Evolutionary conservation across 1,140 invertebrate species (phyloP).

Genomic region (Drosophila lacteicornis): DNA sequence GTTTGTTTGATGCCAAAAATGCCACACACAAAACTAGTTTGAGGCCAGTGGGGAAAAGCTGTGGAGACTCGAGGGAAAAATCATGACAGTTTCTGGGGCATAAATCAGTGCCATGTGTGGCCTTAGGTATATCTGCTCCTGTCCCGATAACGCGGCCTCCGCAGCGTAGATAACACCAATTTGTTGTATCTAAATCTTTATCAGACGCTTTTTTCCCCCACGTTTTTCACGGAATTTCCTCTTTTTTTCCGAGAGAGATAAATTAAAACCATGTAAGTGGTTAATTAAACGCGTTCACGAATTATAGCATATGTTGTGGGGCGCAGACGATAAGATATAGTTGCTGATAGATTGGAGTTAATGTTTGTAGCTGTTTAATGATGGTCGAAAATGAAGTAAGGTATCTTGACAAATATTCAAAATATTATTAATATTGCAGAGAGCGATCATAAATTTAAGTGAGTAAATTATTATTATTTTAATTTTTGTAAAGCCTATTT

Average conservation of each 20-base stretch:
- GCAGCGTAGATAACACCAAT: slow-evolving; percentile 48
- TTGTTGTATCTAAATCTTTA: slow-evolving; percentile 56
- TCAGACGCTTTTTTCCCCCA: slow-evolving; percentile 31
- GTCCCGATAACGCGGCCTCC: slow-evolving; percentile 55
- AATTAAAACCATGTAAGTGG: slow-evolving; percentile 83
- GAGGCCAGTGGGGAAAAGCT: not conserved
- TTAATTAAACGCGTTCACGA: slow-evolving; percentile 77
- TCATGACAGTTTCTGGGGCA: slow-evolving; percentile 57
- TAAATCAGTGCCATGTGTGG: slow-evolving; percentile 78
- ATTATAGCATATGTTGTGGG: slow-evolving; percentile 79
- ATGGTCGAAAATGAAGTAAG: not conserved
- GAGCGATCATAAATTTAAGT: too few species aligned
- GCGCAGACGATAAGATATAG: slow-evolving; percentile 64
- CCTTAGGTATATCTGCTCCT: slow-evolving; percentile 39
- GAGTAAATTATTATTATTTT: too few species aligned
- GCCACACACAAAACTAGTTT: slow-evolving; percentile 45
- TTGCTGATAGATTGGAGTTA: not conserved
- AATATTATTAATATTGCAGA: too few species aligned
- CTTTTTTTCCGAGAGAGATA: slow-evolving; percentile 35
- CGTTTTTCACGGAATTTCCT: slow-evolving; percentile 25
- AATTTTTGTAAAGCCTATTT: too few species aligned
- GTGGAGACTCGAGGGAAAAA: slow-evolving; percentile 23
- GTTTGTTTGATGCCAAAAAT: slow-evolving; percentile 56
- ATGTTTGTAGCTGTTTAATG: slow-evolving; percentile 13
- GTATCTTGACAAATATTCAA: too few species aligned